Conservation (phyloP, 1,140 invertebrate species). For the Physella acuta region DNA sequence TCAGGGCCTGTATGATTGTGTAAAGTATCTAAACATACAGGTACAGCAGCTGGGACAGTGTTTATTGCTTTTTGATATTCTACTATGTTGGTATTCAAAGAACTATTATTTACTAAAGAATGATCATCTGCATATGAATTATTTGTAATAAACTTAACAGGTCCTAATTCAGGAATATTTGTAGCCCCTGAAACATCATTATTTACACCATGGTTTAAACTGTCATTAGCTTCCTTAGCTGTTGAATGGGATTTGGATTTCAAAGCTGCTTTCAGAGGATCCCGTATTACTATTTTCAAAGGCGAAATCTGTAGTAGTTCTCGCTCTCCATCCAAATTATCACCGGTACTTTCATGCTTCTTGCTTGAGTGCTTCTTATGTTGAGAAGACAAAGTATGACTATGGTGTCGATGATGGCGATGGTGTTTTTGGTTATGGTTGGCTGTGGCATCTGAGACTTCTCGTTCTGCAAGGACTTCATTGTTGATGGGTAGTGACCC, state of each 20-base stretch:
- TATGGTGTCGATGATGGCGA: constrained; percentile 23
- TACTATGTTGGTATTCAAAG: too few species aligned
- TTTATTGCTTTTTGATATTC: too few species aligned
- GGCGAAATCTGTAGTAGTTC: constrained; percentile 29
- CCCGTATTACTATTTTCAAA: constrained; percentile 31
- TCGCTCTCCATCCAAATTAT: constrained; percentile 13
- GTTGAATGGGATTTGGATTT: neutral
- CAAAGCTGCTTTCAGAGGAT: constrained; percentile 27
- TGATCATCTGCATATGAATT: too few species aligned
- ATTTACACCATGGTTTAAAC: neutral
- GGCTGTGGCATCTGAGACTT: neutral
- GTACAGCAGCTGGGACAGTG: too few species aligned
- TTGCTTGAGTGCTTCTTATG: constrained; percentile 19
- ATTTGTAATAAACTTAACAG: too few species aligned
- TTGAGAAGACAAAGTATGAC: constrained; percentile 10
- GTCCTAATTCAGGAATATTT: too few species aligned
- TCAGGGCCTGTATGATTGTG: too few species aligned
- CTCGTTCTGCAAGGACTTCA: neutral
- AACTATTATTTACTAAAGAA: too few species aligned
- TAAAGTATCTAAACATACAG: too few species aligned
- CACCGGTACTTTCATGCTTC: neutral
- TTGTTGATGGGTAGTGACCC: neutral
- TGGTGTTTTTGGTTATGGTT: constrained; percentile 19
- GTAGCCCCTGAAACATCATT: neutral
- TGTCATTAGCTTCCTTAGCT: neutral